Conservation (phyloP, 1,140 invertebrate genomes). For the Ceratoteleas bidentatus region DNA sequence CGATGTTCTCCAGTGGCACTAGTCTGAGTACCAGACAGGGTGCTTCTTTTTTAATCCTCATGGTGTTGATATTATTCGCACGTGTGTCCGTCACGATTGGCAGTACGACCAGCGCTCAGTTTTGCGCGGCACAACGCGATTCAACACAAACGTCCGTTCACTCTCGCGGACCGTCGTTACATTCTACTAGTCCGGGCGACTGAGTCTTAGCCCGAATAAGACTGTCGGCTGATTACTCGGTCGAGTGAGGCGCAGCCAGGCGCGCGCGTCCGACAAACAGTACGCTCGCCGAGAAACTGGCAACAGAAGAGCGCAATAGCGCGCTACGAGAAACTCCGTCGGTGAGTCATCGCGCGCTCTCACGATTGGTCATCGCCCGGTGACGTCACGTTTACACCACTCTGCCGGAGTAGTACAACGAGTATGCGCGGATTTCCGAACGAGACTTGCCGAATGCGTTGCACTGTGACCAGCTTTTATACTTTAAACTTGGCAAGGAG, state of each 20-base stretch:
- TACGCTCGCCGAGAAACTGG: conserved; percentile 67
- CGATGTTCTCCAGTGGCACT: conserved; percentile 81
- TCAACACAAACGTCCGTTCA: conserved; percentile 1
- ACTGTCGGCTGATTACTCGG: neutral
- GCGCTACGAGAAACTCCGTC: conserved; percentile 70
- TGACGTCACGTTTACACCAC: conserved; percentile 68
- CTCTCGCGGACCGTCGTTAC: neutral
- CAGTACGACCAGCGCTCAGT: neutral
- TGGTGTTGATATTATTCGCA: conserved; percentile 74
- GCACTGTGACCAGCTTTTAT: conserved; percentile 18
- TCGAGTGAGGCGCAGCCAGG: conserved; percentile 14
- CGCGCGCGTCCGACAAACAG: neutral
- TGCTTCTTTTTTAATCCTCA: conserved; percentile 85
- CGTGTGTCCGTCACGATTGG: conserved; percentile 32
- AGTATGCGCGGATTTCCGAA: conserved; percentile 33
- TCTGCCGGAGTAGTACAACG: neutral
- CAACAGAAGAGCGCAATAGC: conserved; percentile 68
- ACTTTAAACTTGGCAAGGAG: neutral
- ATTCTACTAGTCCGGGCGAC: neutral
- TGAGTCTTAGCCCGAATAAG: too few species aligned
- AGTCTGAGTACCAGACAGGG: conserved; percentile 84
- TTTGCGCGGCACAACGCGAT: neutral
- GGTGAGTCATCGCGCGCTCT: conserved; percentile 69
- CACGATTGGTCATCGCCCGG: conserved; percentile 67
- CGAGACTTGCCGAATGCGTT: neutral